These are phyloP conservation scores for Ceyx margarethae DNA, from an alignment of 2,113 vertebrate species.

Conservation along the genomic window DNA sequence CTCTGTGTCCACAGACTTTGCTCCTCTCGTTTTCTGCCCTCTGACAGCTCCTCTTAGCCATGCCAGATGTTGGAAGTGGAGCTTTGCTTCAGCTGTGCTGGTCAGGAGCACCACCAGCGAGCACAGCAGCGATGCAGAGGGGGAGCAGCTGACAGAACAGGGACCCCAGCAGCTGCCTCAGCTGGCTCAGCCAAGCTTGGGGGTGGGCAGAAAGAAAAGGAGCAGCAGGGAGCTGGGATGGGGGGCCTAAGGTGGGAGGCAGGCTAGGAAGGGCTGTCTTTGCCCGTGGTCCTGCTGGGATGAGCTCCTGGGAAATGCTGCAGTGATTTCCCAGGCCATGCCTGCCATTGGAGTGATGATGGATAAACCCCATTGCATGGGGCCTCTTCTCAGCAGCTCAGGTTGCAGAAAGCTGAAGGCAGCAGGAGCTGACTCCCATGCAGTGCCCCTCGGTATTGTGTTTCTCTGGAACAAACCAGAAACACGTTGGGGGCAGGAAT, in stretches of 20 bases:
- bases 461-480: slow-evolving; percentile 50
- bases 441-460: neutral
- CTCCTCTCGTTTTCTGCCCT: neutral
- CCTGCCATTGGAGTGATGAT: neutral
- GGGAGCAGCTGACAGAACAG: neutral
- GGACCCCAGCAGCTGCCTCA: slow-evolving; percentile 21
- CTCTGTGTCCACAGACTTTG: rapidly evolving
- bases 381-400: slow-evolving; percentile 31
- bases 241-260: neutral
- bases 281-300: neutral
- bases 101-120: neutral
- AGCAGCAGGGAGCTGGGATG: neutral
- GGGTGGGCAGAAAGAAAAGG: neutral
- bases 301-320: slow-evolving; percentile 38
- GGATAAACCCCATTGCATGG: slow-evolving; percentile 29
- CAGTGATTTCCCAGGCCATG: neutral
- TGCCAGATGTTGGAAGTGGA: neutral
- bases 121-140: neutral
- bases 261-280: neutral
- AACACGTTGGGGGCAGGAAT: neutral
- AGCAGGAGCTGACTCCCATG: neutral
- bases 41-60: neutral
- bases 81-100: neutral
- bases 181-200: neutral
- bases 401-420: neutral